A percentile compares a stretch with the other conserved stretches of the same genome.
These are phyloP conservation scores for Emmelina monodactyla DNA, from an alignment of 2,888 invertebrate genomes.

Conservation along the genomic window DNA sequence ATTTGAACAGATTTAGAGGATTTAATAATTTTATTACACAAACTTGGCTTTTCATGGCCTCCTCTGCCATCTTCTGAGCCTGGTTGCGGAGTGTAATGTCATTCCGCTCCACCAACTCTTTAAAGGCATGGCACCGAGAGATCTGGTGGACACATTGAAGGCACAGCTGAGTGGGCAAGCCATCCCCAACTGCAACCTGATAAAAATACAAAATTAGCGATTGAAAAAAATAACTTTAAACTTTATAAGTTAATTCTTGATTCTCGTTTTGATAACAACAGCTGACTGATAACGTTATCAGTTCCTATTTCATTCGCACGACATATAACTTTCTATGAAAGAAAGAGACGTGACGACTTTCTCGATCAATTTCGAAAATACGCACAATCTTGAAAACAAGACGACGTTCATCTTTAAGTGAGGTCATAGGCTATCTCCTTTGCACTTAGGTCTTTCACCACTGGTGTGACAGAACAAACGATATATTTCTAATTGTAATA, in stretches of 20 bases:
- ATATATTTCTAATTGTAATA: slow-evolving; percentile 8
- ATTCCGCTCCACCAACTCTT: slow-evolving; percentile 66
- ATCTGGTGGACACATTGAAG: slow-evolving; percentile 72
- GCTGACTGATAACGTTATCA: not conserved
- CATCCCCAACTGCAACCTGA: slow-evolving; percentile 66
- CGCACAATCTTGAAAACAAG: slow-evolving; percentile 19
- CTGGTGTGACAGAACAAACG: slow-evolving; percentile 49
- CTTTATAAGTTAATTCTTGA: not conserved
- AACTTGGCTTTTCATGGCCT: too few species aligned
- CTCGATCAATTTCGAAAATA: slow-evolving; percentile 47
- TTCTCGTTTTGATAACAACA: not conserved
- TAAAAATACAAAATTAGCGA: not conserved
- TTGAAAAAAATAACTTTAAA: not conserved
- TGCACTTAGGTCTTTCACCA: slow-evolving; percentile 22
- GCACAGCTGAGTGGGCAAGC: slow-evolving; percentile 68
- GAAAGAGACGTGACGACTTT: slow-evolving; percentile 46
- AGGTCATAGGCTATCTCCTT: slow-evolving; percentile 35
- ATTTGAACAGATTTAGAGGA: too few species aligned
- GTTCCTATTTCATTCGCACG: not conserved
- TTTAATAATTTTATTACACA: too few species aligned
- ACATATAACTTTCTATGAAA: slow-evolving; percentile 5
- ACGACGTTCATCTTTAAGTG: too few species aligned
- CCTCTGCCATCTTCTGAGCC: slow-evolving; percentile 30
- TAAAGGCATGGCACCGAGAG: slow-evolving; percentile 70
- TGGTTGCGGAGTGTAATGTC: slow-evolving; percentile 63